These are phyloP conservation scores for Anastrepha obliqua DNA, from an alignment of 1,140 invertebrate genomes.

Conservation along the genomic window DNA sequence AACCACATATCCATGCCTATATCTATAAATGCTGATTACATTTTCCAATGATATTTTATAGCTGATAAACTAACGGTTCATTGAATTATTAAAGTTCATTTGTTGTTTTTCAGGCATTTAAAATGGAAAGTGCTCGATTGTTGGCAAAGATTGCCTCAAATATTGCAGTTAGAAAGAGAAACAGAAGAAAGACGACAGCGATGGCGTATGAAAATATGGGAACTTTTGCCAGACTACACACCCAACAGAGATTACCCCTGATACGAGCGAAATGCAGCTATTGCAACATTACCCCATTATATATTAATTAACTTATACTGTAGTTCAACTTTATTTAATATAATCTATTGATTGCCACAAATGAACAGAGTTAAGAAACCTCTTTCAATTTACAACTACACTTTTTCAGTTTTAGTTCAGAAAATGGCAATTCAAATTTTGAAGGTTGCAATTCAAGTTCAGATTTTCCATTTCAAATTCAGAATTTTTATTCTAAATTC, in stretches of 20 bases:
- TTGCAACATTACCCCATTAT: not conserved
- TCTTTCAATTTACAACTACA: not conserved
- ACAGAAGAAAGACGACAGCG: constrained; percentile 79
- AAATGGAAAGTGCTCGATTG: constrained; percentile 79
- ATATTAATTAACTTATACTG: not conserved
- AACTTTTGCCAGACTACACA: constrained; percentile 80
- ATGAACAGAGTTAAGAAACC: not conserved
- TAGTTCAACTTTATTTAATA: constrained; percentile 5
- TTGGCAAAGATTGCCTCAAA: constrained; percentile 79
- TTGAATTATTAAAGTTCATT: no score
- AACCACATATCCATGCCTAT: no score
- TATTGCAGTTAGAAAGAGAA: constrained; percentile 78
- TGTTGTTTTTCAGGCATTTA: constrained; percentile 74
- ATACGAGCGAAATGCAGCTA: not conserved
- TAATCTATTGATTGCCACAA: not conserved
- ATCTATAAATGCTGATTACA: no score
- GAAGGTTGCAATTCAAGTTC: no score
- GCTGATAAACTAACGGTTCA: no score
- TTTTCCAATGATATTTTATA: no score
- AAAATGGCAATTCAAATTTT: no score
- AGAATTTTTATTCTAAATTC: no score
- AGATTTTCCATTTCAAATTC: no score
- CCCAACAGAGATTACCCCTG: constrained; percentile 12
- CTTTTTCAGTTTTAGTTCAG: no score
- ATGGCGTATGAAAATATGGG: constrained; percentile 81